Percentiles rank a stretch among this genome's conserved stretches.
phyloP scores from a whole-genome alignment of 2,797 vertebrate genomes.

The Pogoniulus pusillus region DNA sequence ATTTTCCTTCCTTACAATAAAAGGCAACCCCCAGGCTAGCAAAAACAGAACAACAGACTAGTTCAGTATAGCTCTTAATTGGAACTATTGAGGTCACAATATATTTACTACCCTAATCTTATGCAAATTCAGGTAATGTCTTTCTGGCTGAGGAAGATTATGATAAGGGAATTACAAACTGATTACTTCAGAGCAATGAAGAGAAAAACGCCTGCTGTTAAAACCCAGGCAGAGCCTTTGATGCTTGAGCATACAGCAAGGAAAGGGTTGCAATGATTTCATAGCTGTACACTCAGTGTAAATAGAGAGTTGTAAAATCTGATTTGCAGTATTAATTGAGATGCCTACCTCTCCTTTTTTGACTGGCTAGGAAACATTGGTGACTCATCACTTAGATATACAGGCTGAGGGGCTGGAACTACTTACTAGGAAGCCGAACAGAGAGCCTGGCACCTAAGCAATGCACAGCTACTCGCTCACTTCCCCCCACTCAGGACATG shows the following conservation, averaged over 20 bases:
- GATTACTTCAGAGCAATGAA: background rate
- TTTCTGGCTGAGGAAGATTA: constrained; percentile 1
- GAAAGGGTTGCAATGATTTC: background rate
- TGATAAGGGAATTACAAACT: constrained; percentile 1
- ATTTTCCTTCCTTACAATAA: background rate
- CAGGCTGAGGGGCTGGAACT: background rate
- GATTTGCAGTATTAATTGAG: background rate
- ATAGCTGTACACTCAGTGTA: background rate
- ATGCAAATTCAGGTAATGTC: background rate
- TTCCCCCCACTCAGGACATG: background rate
- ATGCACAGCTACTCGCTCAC: background rate
- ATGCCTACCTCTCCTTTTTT: background rate
- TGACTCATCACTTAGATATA: background rate
- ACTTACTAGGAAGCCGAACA: background rate
- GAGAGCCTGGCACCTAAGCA: background rate
- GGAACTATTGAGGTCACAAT: background rate
- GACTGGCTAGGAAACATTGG: background rate
- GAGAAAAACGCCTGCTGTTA: background rate
- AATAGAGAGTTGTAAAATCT: background rate
- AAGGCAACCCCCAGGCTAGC: background rate
- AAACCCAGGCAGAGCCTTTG: background rate
- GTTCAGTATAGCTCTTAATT: background rate
- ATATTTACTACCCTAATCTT: background rate
- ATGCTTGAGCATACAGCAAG: background rate
- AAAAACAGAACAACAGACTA: background rate